A percentile compares a stretch with the other conserved stretches of the same genome.
phyloP scores from a whole-genome alignment of 2,797 vertebrate species.

The Tamandua tetradactyla region DNA sequence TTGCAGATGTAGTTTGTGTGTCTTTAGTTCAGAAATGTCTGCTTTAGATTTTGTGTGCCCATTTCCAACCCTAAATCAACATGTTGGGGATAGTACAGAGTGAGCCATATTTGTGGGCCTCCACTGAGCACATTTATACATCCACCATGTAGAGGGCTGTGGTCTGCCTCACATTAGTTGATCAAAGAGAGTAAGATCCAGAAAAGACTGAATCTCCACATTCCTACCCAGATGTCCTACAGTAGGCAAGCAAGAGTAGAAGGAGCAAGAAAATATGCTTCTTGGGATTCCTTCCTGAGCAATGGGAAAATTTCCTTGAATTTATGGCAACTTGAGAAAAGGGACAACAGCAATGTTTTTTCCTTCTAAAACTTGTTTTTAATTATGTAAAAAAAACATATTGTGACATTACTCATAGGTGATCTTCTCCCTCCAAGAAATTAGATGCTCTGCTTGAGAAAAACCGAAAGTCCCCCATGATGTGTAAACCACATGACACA shows the following conservation, averaged over 20 bases:
- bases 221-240: neutral
- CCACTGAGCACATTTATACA: neutral
- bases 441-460: no score
- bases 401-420: no score
- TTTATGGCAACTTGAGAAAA: neutral
- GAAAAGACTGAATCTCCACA: neutral
- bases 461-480: no score
- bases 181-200: slow-evolving; percentile 7
- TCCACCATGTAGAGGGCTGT: neutral
- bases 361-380: neutral
- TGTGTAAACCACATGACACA: no score
- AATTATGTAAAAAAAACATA: neutral
- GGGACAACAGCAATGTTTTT: neutral
- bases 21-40: neutral
- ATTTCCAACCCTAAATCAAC: neutral
- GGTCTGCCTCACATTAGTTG: neutral
- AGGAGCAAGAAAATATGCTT: neutral
- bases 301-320: neutral
- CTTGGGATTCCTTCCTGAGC: neutral
- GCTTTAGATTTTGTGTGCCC: neutral
- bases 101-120: neutral
- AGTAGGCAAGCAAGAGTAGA: neutral
- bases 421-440: no score
- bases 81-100: accelerated
- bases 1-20: accelerated